Conservation (phyloP, 2,888 invertebrate genomes). For the Amphipoea lucens region DNA sequence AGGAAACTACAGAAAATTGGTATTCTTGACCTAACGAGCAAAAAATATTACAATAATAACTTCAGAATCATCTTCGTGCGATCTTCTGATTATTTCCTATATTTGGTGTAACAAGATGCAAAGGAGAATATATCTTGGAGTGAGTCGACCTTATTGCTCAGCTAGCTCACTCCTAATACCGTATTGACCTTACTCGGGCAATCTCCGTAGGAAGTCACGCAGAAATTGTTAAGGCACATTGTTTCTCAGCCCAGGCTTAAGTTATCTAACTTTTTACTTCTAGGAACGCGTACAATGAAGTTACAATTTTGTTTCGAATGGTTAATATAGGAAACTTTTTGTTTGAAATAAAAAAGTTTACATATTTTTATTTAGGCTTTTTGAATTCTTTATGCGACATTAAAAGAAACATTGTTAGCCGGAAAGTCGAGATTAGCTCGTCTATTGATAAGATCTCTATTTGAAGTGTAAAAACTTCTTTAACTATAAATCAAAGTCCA, state of each 20-base stretch:
- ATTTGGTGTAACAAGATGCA: slow-evolving; percentile 3
- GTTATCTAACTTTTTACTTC: slow-evolving; percentile 37
- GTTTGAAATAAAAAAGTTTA: background rate
- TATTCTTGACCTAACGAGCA: background rate
- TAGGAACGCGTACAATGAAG: background rate
- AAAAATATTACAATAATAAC: background rate
- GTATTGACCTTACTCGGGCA: slow-evolving; percentile 59
- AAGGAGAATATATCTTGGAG: slow-evolving; percentile 18
- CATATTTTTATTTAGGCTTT: background rate
- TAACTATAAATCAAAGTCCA: slow-evolving; percentile 44
- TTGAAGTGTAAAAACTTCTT: slow-evolving; percentile 7
- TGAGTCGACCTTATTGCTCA: slow-evolving; percentile 35
- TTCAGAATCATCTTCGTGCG: background rate
- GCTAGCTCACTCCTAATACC: slow-evolving; percentile 45
- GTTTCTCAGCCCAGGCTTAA: slow-evolving; percentile 26
- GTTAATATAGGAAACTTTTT: background rate
- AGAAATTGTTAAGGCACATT: slow-evolving; percentile 49
- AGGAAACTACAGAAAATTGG: background rate
- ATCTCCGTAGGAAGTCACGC: slow-evolving; percentile 63
- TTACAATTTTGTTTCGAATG: background rate
- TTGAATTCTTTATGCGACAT: background rate
- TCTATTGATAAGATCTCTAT: slow-evolving; percentile 5
- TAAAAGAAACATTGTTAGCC: background rate
- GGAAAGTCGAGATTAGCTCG: background rate
- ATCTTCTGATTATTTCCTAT: slow-evolving; percentile 9